These are phyloP conservation scores for Pinctada fucata DNA, from an alignment of 2,888 invertebrate genomes.

Conservation along the genomic window DNA sequence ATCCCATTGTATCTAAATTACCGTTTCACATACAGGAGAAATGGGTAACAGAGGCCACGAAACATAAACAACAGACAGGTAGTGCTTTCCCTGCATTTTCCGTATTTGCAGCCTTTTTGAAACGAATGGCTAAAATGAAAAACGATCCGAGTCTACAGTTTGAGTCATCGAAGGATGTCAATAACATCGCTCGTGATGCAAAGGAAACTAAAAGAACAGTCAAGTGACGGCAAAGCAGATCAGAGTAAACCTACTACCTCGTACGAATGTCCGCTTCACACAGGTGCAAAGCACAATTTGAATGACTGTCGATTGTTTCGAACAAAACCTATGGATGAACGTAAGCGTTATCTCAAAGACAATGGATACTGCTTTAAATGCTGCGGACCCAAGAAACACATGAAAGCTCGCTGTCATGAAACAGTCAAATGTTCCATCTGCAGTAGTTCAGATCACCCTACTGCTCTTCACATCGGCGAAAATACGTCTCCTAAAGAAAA, in stretches of 20 bases:
- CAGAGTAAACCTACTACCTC: background rate
- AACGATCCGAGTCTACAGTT: conserved; percentile 34
- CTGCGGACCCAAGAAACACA: conserved; percentile 19
- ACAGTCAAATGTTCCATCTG: conserved; percentile 15
- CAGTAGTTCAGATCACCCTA: conserved; percentile 4
- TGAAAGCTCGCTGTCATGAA: conserved; percentile 11
- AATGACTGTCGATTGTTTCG: conserved; percentile 25
- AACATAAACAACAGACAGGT: no score
- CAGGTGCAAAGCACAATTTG: conserved; percentile 4
- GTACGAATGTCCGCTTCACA: no score
- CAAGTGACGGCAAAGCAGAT: background rate
- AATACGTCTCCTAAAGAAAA: background rate
- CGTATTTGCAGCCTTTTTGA: no score
- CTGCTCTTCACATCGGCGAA: conserved; percentile 20
- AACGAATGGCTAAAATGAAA: no score
- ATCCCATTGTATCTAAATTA: no score
- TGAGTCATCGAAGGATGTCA: background rate
- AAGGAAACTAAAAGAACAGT: no score
- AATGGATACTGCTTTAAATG: conserved; percentile 28
- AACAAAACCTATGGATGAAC: conserved; percentile 5
- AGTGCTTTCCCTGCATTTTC: no score
- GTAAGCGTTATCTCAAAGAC: conserved; percentile 13
- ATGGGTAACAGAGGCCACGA: no score
- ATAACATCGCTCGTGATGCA: background rate
- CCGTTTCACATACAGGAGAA: no score